Evolutionary conservation across 2,113 vertebrate genomes (phyloP), one percentile per base, ranked within the genome.

Genomic region (Cygnus atratus): DNA sequence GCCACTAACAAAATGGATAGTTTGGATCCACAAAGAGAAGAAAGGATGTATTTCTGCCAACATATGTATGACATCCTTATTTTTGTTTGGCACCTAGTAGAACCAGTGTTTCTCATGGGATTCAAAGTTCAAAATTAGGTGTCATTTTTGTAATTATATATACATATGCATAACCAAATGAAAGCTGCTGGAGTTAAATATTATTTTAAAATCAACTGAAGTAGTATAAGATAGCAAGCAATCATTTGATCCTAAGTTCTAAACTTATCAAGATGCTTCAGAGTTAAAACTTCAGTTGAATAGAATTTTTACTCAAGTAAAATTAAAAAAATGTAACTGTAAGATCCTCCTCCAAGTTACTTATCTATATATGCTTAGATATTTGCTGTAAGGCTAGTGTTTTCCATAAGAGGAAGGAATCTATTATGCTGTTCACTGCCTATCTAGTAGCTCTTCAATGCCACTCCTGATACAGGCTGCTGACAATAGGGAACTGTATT

Each of bases 21-120:
- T 67, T 91, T 73, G 20, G 25, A 81, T 92, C 18, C 65, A 83
- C 35, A 61, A 80, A 90, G 58, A 87, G 65, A 92, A 92, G 62
- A 96, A 96, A 94, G 28, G 11, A 24, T 91, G 18, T 67, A 54
- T 84, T 95, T 71, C 75, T 93, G 84, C 95, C 95, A 97, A 87
- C 82, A 76, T 74, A 35, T 94, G 88, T 94, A 95, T 95, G 82
- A 94, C 89, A 88, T 84, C 28, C 54, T 94, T 90, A 67, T 92
- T 96, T 94, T 82, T 88, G 88, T 93, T 92, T 95, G 94, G 90
- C 90, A 96, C 62, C 75, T 89, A 58, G 52, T 20, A 77, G 46
- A 76, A 70, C 25, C 48, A 80, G 63, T 14, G 28, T 5, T 71
- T 84, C 80, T 89, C 67, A 26, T 11, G 84, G 59, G 85, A 92